Percentiles rank a stretch among this genome's conserved stretches.
These are phyloP conservation scores for Cydia splendana DNA, from an alignment of 1,140 invertebrate genomes.

Conservation along the genomic window DNA sequence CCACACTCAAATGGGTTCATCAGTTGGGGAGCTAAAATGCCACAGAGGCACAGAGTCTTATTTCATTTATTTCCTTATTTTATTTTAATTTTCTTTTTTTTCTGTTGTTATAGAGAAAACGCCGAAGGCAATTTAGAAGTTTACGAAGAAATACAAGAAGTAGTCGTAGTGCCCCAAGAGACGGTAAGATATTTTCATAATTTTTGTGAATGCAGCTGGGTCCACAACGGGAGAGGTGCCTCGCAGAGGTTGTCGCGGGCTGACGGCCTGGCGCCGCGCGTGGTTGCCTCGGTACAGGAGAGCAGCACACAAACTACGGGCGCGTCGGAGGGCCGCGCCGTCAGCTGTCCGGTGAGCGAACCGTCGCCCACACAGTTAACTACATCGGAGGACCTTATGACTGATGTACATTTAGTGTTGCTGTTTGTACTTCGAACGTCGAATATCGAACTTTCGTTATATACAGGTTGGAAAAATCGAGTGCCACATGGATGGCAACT, in stretches of 20 bases:
- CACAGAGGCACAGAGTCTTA: neutral
- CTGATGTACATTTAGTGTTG: too few species aligned
- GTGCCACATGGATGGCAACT: too few species aligned
- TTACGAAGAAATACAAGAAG: constrained; percentile 75
- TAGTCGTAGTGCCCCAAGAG: constrained; percentile 69
- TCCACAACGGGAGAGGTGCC: neutral
- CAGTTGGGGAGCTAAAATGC: too few species aligned
- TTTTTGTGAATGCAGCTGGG: neutral
- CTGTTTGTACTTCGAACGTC: too few species aligned
- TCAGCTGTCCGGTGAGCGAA: neutral
- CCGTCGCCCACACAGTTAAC: too few species aligned
- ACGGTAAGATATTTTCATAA: constrained; percentile 49
- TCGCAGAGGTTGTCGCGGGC: too few species aligned
- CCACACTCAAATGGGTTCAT: too few species aligned
- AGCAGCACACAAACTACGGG: neutral
- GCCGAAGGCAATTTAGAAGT: constrained; percentile 78
- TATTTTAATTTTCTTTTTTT: constrained; percentile 37
- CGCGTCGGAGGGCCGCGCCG: neutral
- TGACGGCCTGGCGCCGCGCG: too few species aligned
- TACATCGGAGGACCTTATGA: too few species aligned
- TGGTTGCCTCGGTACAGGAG: neutral
- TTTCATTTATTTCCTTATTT: neutral
- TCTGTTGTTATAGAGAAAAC: constrained; percentile 73
- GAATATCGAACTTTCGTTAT: too few species aligned
- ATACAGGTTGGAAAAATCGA: too few species aligned